A percentile compares a stretch with the other conserved stretches of the same genome.
These are phyloP conservation scores for Hiodon tergisus DNA, from an alignment of 2,113 vertebrate genomes.

Conservation along the genomic window DNA sequence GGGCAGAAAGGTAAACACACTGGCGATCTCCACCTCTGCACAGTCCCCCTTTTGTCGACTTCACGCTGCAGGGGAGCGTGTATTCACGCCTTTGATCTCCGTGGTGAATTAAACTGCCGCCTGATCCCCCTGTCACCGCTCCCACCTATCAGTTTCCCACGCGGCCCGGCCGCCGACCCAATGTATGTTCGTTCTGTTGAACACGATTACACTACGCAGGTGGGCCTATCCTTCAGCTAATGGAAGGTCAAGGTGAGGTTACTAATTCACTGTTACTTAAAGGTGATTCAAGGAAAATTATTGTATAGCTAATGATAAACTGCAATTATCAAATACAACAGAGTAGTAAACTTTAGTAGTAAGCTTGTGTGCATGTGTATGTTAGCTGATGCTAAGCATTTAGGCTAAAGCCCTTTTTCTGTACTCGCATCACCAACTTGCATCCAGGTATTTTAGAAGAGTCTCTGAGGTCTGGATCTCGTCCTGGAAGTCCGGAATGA, in stretches of 20 bases:
- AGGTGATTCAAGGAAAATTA: too few relatives aligned
- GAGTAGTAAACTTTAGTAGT: too few relatives aligned
- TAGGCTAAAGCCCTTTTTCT: too few relatives aligned
- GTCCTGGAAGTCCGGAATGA: constrained; percentile 52
- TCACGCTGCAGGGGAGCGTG: constrained; percentile 27
- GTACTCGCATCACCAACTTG: too few relatives aligned
- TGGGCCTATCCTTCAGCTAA: not conserved
- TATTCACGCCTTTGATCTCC: constrained; percentile 34
- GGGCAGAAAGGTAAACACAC: constrained; percentile 38
- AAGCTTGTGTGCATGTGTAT: too few relatives aligned
- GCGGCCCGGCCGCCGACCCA: not conserved
- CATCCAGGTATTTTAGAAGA: constrained; percentile 24
- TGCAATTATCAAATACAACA: too few relatives aligned
- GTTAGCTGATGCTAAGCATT: too few relatives aligned
- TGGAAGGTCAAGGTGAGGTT: not conserved
- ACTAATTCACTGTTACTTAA: too few relatives aligned
- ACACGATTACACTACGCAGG: not conserved
- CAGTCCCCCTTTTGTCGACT: constrained; percentile 26
- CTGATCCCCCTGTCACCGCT: not conserved
- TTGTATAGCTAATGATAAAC: too few relatives aligned
- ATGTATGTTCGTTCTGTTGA: constrained; percentile 13
- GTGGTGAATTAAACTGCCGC: constrained; percentile 20
- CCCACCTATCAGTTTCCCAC: not conserved
- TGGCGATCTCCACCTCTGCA: constrained; percentile 11
- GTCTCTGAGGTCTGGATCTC: constrained; percentile 37